These are phyloP conservation scores for Trissonchulus latispiculum DNA, from an alignment of 2,888 invertebrate genomes.

Conservation along the genomic window DNA sequence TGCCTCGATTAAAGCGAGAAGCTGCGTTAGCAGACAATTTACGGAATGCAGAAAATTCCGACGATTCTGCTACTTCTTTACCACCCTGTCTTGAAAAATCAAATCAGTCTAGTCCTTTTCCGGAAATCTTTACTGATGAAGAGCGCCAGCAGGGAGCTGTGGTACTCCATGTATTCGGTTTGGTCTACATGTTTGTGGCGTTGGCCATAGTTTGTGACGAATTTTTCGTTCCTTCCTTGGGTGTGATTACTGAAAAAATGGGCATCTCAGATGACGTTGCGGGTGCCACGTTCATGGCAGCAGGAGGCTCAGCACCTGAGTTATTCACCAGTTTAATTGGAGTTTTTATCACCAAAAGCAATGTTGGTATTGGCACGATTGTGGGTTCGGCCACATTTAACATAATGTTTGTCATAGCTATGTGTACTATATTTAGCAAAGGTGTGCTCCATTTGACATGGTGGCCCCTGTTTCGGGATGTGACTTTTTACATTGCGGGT, in stretches of 20 bases:
- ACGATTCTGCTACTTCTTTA: too few species aligned
- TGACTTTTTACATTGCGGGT: conserved; percentile 38
- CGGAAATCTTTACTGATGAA: conserved; percentile 67
- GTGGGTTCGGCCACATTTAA: conserved; percentile 57
- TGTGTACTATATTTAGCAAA: conserved; percentile 35
- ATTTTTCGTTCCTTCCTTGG: conserved; percentile 94
- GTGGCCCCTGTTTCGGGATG: conserved; percentile 43
- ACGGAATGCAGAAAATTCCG: too few species aligned
- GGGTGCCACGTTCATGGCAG: conserved; percentile 98
- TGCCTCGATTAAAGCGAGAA: too few species aligned
- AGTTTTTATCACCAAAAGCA: conserved; percentile 93
- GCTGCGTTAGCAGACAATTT: too few species aligned
- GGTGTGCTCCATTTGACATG: conserved; percentile 37
- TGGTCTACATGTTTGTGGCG: conserved; percentile 97
- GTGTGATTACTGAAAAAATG: conserved; percentile 90
- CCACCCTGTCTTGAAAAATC: neutral
- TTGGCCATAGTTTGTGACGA: conserved; percentile 98
- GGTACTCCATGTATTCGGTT: conserved; percentile 78
- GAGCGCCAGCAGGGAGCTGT: conserved; percentile 78
- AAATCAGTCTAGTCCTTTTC: conserved; percentile 36
- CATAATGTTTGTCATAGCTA: conserved; percentile 38
- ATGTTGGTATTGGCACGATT: conserved; percentile 90
- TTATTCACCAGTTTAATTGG: conserved; percentile 88
- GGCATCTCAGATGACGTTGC: conserved; percentile 92
- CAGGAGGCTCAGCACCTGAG: conserved; percentile 94